Evolutionary conservation across 2,113 vertebrate species (phyloP).

Genomic region (Riparia riparia): DNA sequence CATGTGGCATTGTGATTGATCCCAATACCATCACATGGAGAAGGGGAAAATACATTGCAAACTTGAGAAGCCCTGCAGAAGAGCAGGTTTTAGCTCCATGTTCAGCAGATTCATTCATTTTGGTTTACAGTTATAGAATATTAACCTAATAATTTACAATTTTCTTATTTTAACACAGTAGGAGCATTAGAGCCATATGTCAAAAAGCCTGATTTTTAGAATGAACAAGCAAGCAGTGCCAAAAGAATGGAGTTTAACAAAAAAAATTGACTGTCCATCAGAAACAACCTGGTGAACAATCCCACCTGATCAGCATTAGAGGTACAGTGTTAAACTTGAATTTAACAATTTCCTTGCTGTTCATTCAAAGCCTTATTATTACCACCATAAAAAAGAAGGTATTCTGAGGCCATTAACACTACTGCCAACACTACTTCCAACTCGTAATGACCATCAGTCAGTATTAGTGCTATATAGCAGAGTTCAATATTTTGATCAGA

Average conservation of each 20-base stretch:
- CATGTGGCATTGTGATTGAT: neutral
- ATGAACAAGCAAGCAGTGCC: neutral
- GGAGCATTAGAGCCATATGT: neutral
- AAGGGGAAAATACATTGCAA: neutral
- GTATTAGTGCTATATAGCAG: neutral
- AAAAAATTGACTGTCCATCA: neutral
- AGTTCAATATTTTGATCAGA: neutral
- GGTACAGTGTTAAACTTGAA: neutral
- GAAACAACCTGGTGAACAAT: neutral
- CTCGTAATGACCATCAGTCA: accelerated
- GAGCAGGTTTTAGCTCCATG: neutral
- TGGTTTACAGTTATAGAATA: neutral
- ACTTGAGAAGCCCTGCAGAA: neutral
- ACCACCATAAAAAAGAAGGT: neutral
- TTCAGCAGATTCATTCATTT: neutral
- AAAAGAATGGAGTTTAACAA: neutral
- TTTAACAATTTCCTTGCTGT: neutral
- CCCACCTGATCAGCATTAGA: neutral
- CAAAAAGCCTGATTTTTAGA: neutral
- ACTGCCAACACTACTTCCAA: neutral
- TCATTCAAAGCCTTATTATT: neutral
- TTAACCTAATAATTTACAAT: neutral
- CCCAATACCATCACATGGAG: neutral
- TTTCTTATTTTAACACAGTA: neutral
- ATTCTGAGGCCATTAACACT: neutral